phyloP scores from a whole-genome alignment of 1,140 invertebrate species.

The Ptiloglossa arizonensis region DNA sequence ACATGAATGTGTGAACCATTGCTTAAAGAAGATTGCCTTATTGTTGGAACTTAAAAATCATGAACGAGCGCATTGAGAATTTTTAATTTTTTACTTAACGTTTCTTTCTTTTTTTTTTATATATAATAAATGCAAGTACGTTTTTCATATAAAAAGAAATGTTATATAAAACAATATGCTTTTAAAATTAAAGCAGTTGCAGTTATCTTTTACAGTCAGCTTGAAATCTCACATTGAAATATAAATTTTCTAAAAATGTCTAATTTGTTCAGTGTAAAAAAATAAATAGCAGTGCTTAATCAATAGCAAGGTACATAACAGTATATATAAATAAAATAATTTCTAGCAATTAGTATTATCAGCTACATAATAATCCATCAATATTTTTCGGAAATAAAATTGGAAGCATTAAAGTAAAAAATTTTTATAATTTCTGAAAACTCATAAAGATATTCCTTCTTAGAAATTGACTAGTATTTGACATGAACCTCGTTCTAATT shows the following conservation, averaged over 20 bases:
- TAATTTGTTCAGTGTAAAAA: slow-evolving; percentile 22
- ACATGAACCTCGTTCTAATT: slow-evolving; percentile 45
- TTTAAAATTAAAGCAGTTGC: slow-evolving; percentile 8
- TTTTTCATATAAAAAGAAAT: slow-evolving; percentile 12
- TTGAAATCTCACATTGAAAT: slow-evolving; percentile 26
- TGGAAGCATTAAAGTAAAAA: slow-evolving; percentile 32
- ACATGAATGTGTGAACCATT: slow-evolving; percentile 37
- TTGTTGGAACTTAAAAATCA: slow-evolving; percentile 63
- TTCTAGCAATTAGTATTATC: slow-evolving; percentile 19
- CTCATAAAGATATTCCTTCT: slow-evolving; percentile 57
- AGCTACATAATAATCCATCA: not conserved
- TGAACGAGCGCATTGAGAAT: slow-evolving; percentile 46
- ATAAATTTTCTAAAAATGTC: slow-evolving; percentile 14
- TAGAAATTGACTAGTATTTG: slow-evolving; percentile 71
- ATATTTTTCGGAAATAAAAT: slow-evolving; percentile 29
- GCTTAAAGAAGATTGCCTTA: slow-evolving; percentile 40
- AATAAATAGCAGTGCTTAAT: slow-evolving; percentile 50
- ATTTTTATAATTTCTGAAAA: slow-evolving; percentile 37
- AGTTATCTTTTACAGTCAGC: not conserved
- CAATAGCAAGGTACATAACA: slow-evolving; percentile 30
- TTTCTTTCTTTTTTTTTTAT: slow-evolving; percentile 1
- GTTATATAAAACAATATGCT: slow-evolving; percentile 21
- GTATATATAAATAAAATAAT: slow-evolving; percentile 32
- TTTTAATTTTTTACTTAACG: slow-evolving; percentile 36
- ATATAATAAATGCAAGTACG: slow-evolving; percentile 28